These are phyloP conservation scores for Halisarca cf. caerulea DNA, from an alignment of 37 sponge, comb jelly and placozoan genomes.

Conservation along the genomic window DNA sequence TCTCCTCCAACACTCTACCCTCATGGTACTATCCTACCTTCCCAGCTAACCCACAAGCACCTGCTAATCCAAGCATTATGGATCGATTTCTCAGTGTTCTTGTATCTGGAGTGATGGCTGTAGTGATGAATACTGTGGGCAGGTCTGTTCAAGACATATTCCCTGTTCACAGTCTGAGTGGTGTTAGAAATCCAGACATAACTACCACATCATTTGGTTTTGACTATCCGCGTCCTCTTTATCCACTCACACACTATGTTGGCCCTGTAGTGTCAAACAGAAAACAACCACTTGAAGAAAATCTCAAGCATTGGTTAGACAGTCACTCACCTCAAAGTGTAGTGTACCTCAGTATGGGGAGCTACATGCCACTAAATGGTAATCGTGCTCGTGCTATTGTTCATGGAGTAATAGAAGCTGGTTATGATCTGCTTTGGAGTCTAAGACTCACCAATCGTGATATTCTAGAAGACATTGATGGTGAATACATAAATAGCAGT, in stretches of 20 bases:
- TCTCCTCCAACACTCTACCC: neutral
- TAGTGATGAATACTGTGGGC: too few species aligned
- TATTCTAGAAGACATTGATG: slow-evolving; percentile 1
- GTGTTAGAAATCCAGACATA: neutral
- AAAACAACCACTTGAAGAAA: neutral
- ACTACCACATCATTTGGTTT: neutral
- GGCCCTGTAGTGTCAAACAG: slow-evolving; percentile 16
- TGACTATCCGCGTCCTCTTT: slow-evolving; percentile 21
- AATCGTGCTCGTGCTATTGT: neutral
- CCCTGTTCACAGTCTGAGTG: neutral
- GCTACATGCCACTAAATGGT: neutral
- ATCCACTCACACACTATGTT: slow-evolving; percentile 15
- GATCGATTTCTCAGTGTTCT: too few species aligned
- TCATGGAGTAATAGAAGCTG: neutral
- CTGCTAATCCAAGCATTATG: too few species aligned
- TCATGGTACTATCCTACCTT: neutral
- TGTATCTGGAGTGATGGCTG: too few species aligned
- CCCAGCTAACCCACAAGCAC: too few species aligned
- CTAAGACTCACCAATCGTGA: neutral
- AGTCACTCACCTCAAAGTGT: slow-evolving; percentile 3
- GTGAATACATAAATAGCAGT: neutral
- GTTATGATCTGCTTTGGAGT: slow-evolving; percentile 33
- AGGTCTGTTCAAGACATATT: too few species aligned
- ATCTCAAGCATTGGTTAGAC: slow-evolving; percentile 20
- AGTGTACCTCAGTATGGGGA: slow-evolving; percentile 42